Base-by-base conservation (phyloP, 2,888 invertebrate genomes). In the Sphaerophoria taeniata region DNA sequence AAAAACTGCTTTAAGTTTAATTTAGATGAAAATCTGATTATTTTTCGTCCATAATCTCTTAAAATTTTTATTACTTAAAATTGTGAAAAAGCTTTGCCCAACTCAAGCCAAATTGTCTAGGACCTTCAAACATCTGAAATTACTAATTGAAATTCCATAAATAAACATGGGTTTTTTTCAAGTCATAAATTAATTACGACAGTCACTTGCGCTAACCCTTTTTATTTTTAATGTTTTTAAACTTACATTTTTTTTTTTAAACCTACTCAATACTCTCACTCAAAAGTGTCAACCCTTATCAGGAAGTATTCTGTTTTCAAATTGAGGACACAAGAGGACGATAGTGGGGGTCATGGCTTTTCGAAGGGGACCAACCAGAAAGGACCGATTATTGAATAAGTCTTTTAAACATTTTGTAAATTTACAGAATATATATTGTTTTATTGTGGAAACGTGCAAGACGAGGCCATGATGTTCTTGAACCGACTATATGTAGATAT, bases 321-420 rank as follows among this genome's bases (percentile, higher is more conserved):
- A 51, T 72, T 72, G 31, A 67, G 24, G n/a, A 39, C 39, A 53
- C 24, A 36, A 14, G 51, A 4, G 53, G 36, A 34, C n/a, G 5
- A n/a, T n/a, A 9, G 36, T 12, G 36, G 39, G 49, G 51, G 4
- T n/a, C n/a, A n/a, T n/a, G n/a, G n/a, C 14, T 65, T 14, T 16
- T 4, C 6, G 12, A 53, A 14, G 31, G n/a, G 51, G 34, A 14
- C 16, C 36, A 24, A 24, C 14, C 12, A 11, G 4, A 39, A 53
- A 47, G 67, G 14, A 61, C 16, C 60, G 61, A 51, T 77, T 81
- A 81, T 73, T 73, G 76, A 81, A 85, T 85, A 76, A 80, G 76
- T 70, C 80, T 81, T 74, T 85, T 85, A 85, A 74, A 76, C 76
- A 80, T 85, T 85, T 65, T 81, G 76, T 81, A 76, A 85, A 81